Base-by-base conservation (phyloP, 2,113 vertebrate genomes). In the Microcebus jonahi region DNA sequence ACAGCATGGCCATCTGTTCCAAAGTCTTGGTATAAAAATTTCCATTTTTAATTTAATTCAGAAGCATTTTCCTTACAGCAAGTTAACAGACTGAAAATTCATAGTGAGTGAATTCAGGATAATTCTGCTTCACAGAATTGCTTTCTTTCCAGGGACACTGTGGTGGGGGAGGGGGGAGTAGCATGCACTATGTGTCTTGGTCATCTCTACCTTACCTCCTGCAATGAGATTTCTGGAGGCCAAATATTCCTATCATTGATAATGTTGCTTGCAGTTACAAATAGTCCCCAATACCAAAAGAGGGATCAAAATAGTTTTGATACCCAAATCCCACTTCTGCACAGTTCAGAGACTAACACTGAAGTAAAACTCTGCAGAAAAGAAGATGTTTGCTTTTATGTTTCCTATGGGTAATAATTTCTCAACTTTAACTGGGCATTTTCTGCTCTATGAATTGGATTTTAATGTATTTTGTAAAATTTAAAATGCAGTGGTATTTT, bases 31-130 rank as follows among this genome's bases (percentile, higher is more conserved):
- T 85, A 83, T 73, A 96, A 96, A 97, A 97, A 25, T 89, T 55
- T 87, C 83, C 57, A 92, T 96, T 42, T 42, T 42, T 96, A 83
- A 89, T 96, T 75, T 94, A 96, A 79, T 55, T 97, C 73, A 83
- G 79, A 87, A 83, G 39, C n/a, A 86, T 94, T 96, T 93, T 81
- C 23, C 39, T 55, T 42, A 93, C 27, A 77, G 71, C 65, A 91
- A 70, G 67, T 90, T 88, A 94, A 88, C 61, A 86, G 77, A 90
- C 83, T 89, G 73, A 67, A 97, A 95, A 86, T 93, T 96, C 83
- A 96, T 65, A 34, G 55, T 93, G 23, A 90, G 65, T 97, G 70
- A 93, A 89, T 91, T 96, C 79, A 77, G 84, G 73, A 76, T 95
- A 91, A 80, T 39, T 79, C 61, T 93, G 89, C 21, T 88, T 53